These are phyloP conservation scores for Antennarius striatus DNA, from an alignment of 2,113 vertebrate species.

Conservation along the genomic window DNA sequence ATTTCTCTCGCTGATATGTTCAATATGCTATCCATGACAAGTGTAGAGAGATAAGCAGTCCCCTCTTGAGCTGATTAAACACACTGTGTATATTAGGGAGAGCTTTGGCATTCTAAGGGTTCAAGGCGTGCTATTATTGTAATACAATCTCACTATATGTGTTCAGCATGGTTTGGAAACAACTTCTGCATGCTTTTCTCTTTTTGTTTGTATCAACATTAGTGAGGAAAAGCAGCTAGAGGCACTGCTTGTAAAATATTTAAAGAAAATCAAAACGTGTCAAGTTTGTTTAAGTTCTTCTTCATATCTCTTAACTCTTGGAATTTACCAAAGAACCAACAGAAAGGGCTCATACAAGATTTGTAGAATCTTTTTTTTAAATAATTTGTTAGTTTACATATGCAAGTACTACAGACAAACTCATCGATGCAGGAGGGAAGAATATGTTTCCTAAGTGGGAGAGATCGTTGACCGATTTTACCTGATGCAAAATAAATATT, in stretches of 20 bases:
- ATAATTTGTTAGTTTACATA: conserved; percentile 31
- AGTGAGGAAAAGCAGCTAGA: conserved; percentile 32
- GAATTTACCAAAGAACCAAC: conserved; percentile 30
- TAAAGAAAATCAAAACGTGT: conserved; percentile 47
- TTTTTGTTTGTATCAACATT: conserved; percentile 23
- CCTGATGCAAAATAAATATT: conserved; percentile 31
- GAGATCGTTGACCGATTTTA: conserved; percentile 5
- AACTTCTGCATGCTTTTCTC: conserved; percentile 14
- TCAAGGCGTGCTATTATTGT: conserved; percentile 48
- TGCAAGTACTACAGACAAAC: conserved; percentile 34
- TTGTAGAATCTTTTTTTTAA: background rate
- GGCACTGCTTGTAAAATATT: conserved; percentile 31
- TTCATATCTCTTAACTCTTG: conserved; percentile 28
- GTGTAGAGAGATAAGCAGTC: conserved; percentile 74
- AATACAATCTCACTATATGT: conserved; percentile 54
- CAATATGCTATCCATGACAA: conserved; percentile 78
- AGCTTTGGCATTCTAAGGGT: conserved; percentile 55
- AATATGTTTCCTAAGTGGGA: conserved; percentile 4
- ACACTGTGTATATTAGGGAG: conserved; percentile 61
- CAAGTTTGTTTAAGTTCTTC: conserved; percentile 37
- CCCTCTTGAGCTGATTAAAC: conserved; percentile 78
- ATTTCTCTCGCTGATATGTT: conserved; percentile 76
- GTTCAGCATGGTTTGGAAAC: conserved; percentile 43
- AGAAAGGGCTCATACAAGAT: background rate
- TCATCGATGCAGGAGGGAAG: background rate